Conservation (phyloP, 2,797 vertebrate genomes). For the Nasua narica region DNA sequence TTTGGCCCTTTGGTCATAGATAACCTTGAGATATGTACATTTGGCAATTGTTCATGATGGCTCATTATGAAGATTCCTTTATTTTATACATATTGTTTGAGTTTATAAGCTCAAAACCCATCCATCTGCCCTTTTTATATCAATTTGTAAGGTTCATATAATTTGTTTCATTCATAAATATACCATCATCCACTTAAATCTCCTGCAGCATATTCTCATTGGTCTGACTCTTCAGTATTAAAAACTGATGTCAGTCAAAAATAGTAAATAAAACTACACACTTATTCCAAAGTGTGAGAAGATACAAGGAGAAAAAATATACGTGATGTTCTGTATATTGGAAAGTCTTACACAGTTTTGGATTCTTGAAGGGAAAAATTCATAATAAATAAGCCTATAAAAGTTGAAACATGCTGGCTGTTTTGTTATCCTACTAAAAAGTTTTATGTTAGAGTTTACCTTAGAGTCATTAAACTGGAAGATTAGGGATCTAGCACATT, state of each 20-base stretch:
- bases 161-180: background rate
- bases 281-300: background rate
- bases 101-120: background rate
- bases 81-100: background rate
- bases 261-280: background rate
- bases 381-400: background rate
- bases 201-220: background rate
- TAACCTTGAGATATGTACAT: background rate
- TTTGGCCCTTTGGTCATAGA: background rate
- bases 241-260: background rate
- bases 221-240: background rate
- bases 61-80: background rate
- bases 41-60: background rate
- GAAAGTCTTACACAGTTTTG: background rate
- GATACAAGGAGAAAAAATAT: background rate
- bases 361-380: background rate
- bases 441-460: background rate
- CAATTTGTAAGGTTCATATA: background rate
- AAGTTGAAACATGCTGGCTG: background rate
- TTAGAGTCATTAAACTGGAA: background rate
- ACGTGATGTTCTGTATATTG: background rate
- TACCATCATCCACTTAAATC: background rate
- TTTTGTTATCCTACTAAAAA: background rate
- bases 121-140: background rate
- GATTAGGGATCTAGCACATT: background rate